Base-by-base conservation (phyloP, 2,888 invertebrate species). In the Leptopilina myrica region DNA sequence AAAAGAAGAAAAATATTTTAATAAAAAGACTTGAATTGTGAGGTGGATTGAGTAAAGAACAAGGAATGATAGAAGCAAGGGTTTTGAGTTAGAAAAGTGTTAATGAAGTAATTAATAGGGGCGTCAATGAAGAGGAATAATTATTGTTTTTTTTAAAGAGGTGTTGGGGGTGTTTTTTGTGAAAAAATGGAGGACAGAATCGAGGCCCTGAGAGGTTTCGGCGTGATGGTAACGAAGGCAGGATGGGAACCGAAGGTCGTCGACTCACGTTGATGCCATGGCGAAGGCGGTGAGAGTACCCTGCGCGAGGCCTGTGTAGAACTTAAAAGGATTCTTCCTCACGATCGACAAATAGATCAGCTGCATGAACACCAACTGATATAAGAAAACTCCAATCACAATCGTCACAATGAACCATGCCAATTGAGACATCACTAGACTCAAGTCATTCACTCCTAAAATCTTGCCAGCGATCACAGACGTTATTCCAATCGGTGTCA, bases 271-370 rank as follows among this genome's bases (percentile, higher is more conserved):
- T 88, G 97, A 97, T 86, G 97, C 97, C 85, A 97, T 97, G 85
- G 97, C 97, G 90, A 97, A 96, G 66, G 97, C 97, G 76, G 97
- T 97, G 81, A 97, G 93, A 92, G 96, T 95, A 76, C 97, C 96
- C 89, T 97, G 96, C 75, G 96, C 94, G 83, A 97, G 93, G 79
- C 96, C 95, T 92, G 95, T 94, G 92, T 97, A 97, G 93, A 96
- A 97, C 91, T 95, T 95, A 93, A 95, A 97, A 7, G 98, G 97
- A 92, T 98, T 98, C 92, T 95, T 95, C 87, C 95, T 93, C 79
- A 97, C 93, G 90, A 97, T 94, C 80, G 95, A 88, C 92, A 97
- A 95, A 92, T 97, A 98, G 88, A 98, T 94, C 76, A 96, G 91
- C 91, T 97, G 97, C 94, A 97, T 95, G 88, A 97, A 94, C 78